A percentile compares a stretch with the other conserved stretches of the same genome.
These are phyloP conservation scores for Rhineura floridana DNA, from an alignment of 2,113 vertebrate species.

Conservation along the genomic window DNA sequence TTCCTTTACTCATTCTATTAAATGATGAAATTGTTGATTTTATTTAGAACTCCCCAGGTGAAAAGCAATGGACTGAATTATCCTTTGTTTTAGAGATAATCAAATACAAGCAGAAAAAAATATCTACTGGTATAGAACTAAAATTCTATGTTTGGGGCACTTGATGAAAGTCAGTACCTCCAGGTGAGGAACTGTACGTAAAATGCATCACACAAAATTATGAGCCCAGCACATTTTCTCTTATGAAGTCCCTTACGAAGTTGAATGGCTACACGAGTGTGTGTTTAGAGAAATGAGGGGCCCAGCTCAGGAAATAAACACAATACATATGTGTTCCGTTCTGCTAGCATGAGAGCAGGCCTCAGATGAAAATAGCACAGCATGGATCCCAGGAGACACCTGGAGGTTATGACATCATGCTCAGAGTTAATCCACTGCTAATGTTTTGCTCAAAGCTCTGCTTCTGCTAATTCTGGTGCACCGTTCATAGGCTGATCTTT, in stretches of 20 bases:
- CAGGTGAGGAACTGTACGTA: neutral
- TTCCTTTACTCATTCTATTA: no score
- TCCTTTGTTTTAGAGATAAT: neutral
- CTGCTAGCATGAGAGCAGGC: neutral
- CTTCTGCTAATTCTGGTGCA: neutral
- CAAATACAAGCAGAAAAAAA: neutral
- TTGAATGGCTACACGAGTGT: neutral
- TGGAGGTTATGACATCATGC: conserved; percentile 8
- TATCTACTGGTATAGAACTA: neutral
- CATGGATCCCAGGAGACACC: conserved; percentile 16
- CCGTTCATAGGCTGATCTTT: neutral
- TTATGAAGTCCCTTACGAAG: neutral
- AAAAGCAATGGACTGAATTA: neutral
- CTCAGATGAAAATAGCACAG: conserved; percentile 8
- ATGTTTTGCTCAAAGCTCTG: neutral
- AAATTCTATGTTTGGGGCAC: neutral
- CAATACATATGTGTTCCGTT: conserved; percentile 43
- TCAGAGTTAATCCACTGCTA: neutral
- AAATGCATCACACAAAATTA: neutral
- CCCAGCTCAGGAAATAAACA: conserved; percentile 68
- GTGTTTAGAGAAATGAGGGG: conserved; percentile 60
- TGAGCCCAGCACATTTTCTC: neutral
- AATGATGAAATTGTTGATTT: neutral
- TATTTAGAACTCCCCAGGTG: neutral
- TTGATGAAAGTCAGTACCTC: neutral